These are phyloP conservation scores for Mesorhabditis spiculigera DNA, from an alignment of 2,888 invertebrate genomes.

Conservation along the genomic window DNA sequence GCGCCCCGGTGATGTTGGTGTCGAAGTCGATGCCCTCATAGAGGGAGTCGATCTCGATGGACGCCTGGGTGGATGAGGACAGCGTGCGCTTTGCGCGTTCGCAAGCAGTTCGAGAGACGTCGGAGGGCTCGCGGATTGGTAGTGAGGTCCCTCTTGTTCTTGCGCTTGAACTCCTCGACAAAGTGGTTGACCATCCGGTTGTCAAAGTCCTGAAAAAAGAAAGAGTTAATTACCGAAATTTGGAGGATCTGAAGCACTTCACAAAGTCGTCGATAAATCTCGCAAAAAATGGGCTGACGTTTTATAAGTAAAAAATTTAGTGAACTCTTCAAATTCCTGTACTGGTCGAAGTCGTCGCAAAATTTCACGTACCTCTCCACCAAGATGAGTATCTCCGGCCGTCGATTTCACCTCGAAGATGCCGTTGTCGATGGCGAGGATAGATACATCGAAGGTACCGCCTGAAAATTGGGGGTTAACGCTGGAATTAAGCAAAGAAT, in stretches of 20 bases:
- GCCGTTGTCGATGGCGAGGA: constrained; percentile 39
- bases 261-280: too few relatives aligned
- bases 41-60: constrained; percentile 85
- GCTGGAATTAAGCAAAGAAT: too few relatives aligned
- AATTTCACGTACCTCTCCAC: constrained; percentile 36
- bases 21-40: constrained; percentile 94
- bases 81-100: constrained; percentile 69
- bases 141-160: constrained; percentile 78
- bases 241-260: too few relatives aligned
- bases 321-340: too few relatives aligned
- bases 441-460: constrained; percentile 64
- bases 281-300: too few relatives aligned
- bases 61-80: constrained; percentile 64
- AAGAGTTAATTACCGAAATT: too few relatives aligned
- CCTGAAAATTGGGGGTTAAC: not conserved
- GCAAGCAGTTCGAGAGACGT: constrained; percentile 84
- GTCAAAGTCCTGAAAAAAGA: not conserved
- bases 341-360: too few relatives aligned
- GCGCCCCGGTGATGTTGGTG: constrained; percentile 86
- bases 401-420: constrained; percentile 59
- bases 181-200: constrained; percentile 60
- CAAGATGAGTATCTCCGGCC: constrained; percentile 73
- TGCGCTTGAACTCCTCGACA: constrained; percentile 61
- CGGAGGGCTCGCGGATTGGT: constrained; percentile 82
- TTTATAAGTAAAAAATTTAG: too few relatives aligned